These are phyloP conservation scores for Lethocerus indicus DNA, from an alignment of 1,140 invertebrate species.

Conservation along the genomic window DNA sequence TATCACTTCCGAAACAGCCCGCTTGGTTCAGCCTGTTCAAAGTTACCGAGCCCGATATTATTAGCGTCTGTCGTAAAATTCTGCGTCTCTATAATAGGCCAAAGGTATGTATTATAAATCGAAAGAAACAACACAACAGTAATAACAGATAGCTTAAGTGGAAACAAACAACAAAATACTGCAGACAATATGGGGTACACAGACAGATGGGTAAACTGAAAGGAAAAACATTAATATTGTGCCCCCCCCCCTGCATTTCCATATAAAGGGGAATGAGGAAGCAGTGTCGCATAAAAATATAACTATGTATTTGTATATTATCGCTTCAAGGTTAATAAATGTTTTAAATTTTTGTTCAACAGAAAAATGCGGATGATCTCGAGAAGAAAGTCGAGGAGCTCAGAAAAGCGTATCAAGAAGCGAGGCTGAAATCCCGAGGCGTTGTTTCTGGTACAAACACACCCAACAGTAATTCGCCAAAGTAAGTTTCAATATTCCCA, in stretches of 20 bases:
- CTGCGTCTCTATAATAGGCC: slow-evolving; percentile 65
- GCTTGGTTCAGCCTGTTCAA: slow-evolving; percentile 80
- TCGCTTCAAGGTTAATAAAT: background rate
- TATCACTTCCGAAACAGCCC: slow-evolving; percentile 71
- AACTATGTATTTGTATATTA: background rate
- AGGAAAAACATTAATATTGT: background rate
- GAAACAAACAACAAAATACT: too few relatives aligned
- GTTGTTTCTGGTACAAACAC: slow-evolving; percentile 16
- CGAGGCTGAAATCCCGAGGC: slow-evolving; percentile 42
- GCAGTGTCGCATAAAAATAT: background rate
- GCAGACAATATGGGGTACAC: background rate
- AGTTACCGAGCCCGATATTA: slow-evolving; percentile 64
- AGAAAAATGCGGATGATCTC: slow-evolving; percentile 54
- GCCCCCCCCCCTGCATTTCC: background rate
- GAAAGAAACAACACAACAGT: too few relatives aligned
- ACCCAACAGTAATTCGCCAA: slow-evolving; percentile 28
- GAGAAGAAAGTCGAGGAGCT: slow-evolving; percentile 60
- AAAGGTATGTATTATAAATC: slow-evolving; percentile 38
- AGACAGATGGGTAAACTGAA: background rate
- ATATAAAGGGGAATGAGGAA: background rate
- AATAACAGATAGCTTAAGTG: too few relatives aligned
- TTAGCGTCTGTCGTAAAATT: slow-evolving; percentile 70
- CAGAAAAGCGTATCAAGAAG: slow-evolving; percentile 54
- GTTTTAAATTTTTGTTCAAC: slow-evolving; percentile 18
- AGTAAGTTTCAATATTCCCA: slow-evolving; percentile 17